phyloP scores from a whole-genome alignment of 2,797 vertebrate genomes.

The Takifugu rubripes region DNA sequence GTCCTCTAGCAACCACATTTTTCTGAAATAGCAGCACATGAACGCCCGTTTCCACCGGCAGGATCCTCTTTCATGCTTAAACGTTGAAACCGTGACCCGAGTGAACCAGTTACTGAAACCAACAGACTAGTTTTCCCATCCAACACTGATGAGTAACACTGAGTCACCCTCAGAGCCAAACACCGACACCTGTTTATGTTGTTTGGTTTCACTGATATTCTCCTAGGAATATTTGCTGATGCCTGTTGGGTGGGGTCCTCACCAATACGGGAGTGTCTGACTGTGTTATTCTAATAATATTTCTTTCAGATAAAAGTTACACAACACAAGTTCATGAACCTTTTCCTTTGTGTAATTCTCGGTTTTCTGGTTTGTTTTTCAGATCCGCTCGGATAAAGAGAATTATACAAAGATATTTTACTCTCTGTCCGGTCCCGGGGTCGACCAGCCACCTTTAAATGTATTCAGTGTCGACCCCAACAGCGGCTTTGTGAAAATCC shows the following conservation, averaged over 20 bases:
- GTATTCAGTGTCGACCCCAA: slow-evolving; percentile 74
- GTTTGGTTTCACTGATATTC: too few relatives aligned
- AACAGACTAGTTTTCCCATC: too few relatives aligned
- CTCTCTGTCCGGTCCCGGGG: slow-evolving; percentile 79
- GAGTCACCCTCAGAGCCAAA: too few relatives aligned
- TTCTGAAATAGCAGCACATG: background rate
- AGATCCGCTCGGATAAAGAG: slow-evolving; percentile 90
- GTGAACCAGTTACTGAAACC: too few relatives aligned
- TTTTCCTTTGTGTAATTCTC: background rate
- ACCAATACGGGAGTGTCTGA: too few relatives aligned
- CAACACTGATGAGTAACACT: too few relatives aligned
- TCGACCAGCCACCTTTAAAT: slow-evolving; percentile 64
- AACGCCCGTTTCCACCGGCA: too few relatives aligned
- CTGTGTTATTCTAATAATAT: background rate
- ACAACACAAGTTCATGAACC: background rate
- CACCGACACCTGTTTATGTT: too few relatives aligned
- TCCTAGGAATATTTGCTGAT: too few relatives aligned
- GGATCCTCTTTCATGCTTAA: too few relatives aligned
- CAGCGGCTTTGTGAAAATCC: slow-evolving; percentile 81
- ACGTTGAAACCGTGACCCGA: too few relatives aligned
- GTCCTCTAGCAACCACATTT: slow-evolving; percentile 28
- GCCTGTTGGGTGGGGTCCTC: too few relatives aligned
- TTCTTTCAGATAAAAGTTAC: background rate
- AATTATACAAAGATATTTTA: slow-evolving; percentile 64
- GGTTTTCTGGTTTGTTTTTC: slow-evolving; percentile 25